phyloP scores from a whole-genome alignment of 2,888 invertebrate species.

The Iphiclides podalirius region DNA sequence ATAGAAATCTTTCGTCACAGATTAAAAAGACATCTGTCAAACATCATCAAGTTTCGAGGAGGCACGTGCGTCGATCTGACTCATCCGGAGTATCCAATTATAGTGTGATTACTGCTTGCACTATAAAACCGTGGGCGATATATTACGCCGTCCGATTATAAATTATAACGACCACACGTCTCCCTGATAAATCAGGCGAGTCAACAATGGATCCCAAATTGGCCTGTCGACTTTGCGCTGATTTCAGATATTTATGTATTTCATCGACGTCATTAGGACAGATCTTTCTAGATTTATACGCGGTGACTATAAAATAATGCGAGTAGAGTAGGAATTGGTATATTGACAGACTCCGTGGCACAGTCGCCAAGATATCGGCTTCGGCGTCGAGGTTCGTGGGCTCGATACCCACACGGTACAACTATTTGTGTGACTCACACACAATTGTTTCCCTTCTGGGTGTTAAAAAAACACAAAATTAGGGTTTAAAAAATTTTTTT shows the following conservation, averaged over 20 bases:
- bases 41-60: conserved; percentile 7
- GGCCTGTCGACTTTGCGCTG: not conserved
- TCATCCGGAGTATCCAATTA: conserved; percentile 9
- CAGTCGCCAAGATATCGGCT: too few relatives aligned
- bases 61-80: conserved; percentile 11
- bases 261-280: too few relatives aligned
- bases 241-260: not conserved
- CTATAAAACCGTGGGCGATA: conserved; percentile 7
- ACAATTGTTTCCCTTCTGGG: too few relatives aligned
- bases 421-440: too few relatives aligned
- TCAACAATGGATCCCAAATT: not conserved
- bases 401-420: too few relatives aligned
- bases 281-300: too few relatives aligned
- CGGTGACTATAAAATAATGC: too few relatives aligned
- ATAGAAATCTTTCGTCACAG: not conserved
- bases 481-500: too few relatives aligned
- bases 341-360: too few relatives aligned
- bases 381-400: too few relatives aligned
- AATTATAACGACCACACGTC: conserved; percentile 1
- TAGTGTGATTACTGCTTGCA: not conserved
- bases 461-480: too few relatives aligned
- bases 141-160: conserved; percentile 6
- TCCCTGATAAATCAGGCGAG: not conserved
- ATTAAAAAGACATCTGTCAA: conserved; percentile 15
- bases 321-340: too few relatives aligned